Conservation (phyloP, 64 coral and sea anemone species). For the Porites lutea region DNA sequence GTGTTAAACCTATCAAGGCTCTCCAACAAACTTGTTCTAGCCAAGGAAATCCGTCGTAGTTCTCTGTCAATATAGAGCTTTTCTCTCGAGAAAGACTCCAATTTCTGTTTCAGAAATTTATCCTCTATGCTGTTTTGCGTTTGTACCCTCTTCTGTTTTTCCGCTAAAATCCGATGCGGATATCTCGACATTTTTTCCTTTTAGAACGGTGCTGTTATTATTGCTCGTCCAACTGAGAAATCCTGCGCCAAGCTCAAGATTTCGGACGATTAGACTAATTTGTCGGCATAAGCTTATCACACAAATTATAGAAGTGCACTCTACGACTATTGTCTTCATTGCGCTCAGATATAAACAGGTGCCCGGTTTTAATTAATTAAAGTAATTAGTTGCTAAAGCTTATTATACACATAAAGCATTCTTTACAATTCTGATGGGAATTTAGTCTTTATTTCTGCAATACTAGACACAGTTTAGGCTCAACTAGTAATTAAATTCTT, state of each 20-base stretch:
- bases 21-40: conserved; percentile 17
- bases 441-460: neutral
- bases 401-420: neutral
- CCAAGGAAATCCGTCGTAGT: conserved; percentile 38
- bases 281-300: too few species aligned
- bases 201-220: neutral
- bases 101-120: conserved; percentile 31
- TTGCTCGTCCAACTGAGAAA: neutral
- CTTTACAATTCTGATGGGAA: neutral
- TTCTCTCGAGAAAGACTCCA: conserved; percentile 28
- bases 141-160: conserved; percentile 31
- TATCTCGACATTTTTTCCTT: conserved; percentile 7
- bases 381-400: conserved; percentile 32
- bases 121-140: conserved; percentile 30
- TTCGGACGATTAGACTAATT: too few species aligned
- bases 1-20: conserved; percentile 26
- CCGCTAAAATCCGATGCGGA: conserved; percentile 6
- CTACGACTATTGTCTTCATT: too few species aligned
- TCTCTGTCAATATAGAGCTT: conserved; percentile 28
- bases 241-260: too few species aligned
- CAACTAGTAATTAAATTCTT: neutral
- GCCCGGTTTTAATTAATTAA: neutral
- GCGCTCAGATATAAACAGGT: neutral
- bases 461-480: neutral
- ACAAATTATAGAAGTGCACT: too few species aligned